phyloP scores from a whole-genome alignment of 2,113 vertebrate genomes.

The Tiliqua scincoides region DNA sequence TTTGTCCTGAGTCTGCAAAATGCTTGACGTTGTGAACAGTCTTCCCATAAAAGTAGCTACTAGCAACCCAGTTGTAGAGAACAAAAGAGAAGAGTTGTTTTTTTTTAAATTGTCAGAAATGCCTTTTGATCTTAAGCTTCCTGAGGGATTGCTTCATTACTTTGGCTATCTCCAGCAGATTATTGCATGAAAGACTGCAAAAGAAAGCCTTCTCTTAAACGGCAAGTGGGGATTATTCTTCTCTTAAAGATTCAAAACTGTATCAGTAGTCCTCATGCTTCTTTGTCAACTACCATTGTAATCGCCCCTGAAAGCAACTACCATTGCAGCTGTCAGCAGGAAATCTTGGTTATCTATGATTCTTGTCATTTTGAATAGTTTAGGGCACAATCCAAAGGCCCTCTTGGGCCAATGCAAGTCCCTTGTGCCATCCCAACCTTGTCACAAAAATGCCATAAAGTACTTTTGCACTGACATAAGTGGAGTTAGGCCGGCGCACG shows the following conservation, averaged over 20 bases:
- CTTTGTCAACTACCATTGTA: background rate
- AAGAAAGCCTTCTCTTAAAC: conserved; percentile 1
- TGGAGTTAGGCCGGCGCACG: too few relatives aligned
- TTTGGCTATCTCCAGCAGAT: background rate
- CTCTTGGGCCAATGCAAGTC: too few relatives aligned
- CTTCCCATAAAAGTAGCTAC: too few relatives aligned
- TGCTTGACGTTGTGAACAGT: too few relatives aligned
- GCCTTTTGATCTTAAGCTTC: background rate
- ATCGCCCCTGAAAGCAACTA: background rate
- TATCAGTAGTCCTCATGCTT: background rate
- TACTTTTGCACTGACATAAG: too few relatives aligned
- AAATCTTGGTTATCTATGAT: background rate
- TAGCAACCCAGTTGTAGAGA: too few relatives aligned
- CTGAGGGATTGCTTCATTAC: conserved; percentile 18
- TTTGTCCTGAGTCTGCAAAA: too few relatives aligned
- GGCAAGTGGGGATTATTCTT: background rate
- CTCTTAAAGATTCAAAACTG: background rate
- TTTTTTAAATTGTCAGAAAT: background rate
- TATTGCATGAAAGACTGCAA: background rate
- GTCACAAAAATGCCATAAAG: too few relatives aligned
- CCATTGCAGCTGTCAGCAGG: background rate
- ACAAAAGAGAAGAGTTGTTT: too few relatives aligned
- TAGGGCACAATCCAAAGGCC: too few relatives aligned
- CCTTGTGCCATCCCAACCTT: too few relatives aligned
- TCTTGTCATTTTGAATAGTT: background rate